These are phyloP conservation scores for Zaprionus obscuricornis DNA, from an alignment of 2,888 invertebrate genomes.

Conservation along the genomic window DNA sequence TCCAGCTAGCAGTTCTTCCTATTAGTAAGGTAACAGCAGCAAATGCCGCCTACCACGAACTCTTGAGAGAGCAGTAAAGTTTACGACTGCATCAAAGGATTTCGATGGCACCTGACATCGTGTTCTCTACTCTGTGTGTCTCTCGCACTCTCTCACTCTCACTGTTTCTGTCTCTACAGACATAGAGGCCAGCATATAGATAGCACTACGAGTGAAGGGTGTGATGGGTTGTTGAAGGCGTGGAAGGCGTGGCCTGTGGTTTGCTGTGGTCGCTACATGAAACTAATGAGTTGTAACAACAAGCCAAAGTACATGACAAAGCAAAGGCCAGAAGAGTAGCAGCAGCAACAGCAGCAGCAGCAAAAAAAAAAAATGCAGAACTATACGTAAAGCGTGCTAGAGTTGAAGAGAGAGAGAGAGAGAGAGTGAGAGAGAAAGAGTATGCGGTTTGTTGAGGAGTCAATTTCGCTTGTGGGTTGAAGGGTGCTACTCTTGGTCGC, in stretches of 20 bases:
- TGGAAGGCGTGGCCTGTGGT: background rate
- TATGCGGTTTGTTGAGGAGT: too few species aligned
- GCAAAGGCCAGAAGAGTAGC: slow-evolving; percentile 10
- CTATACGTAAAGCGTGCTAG: slow-evolving; percentile 16
- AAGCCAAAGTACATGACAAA: slow-evolving; percentile 62
- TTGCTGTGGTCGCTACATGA: slow-evolving; percentile 46
- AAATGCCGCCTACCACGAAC: slow-evolving; percentile 11
- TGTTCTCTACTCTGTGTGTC: background rate
- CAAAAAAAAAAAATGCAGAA: slow-evolving; percentile 5
- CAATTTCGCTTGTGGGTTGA: too few species aligned
- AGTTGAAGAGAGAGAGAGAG: too few species aligned
- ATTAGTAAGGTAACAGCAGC: background rate
- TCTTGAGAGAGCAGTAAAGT: slow-evolving; percentile 57
- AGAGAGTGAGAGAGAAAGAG: too few species aligned
- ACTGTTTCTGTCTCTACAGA: background rate
- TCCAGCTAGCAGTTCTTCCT: slow-evolving; percentile 10
- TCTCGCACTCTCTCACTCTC: background rate
- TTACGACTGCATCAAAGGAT: slow-evolving; percentile 72
- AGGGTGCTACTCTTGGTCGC: too few species aligned
- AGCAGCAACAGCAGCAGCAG: background rate
- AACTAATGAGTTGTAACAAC: slow-evolving; percentile 73
- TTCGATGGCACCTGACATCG: slow-evolving; percentile 39
- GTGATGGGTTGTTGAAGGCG: background rate
- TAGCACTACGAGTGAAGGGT: too few species aligned
- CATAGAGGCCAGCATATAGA: too few species aligned